Percentiles rank a stretch among this genome's conserved stretches.
phyloP scores from a whole-genome alignment of 2,113 vertebrate species.

The Bos javanicus region DNA sequence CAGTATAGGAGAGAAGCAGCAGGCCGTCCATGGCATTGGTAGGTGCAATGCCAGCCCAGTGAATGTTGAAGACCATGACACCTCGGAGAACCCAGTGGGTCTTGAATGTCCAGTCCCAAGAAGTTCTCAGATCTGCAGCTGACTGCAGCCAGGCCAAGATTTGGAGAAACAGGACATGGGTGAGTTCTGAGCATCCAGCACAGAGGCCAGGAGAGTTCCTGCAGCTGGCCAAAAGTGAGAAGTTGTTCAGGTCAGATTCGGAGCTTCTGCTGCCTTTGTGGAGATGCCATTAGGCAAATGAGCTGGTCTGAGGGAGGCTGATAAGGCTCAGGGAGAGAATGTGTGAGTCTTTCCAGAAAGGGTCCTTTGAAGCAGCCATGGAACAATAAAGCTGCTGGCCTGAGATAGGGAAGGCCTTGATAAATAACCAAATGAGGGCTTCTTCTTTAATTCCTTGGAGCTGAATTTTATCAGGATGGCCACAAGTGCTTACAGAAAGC shows the following conservation, averaged over 20 bases:
- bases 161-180: not conserved
- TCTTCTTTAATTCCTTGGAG: slow-evolving; percentile 39
- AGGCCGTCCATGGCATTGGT: rapidly evolving
- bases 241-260: not conserved
- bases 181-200: not conserved
- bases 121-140: not conserved
- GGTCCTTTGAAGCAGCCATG: slow-evolving; percentile 67
- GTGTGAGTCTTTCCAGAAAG: slow-evolving; percentile 50
- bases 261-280: not conserved
- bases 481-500: slow-evolving; percentile 45
- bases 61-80: not conserved
- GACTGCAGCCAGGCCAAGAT: not conserved
- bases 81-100: not conserved
- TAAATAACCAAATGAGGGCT: slow-evolving; percentile 60
- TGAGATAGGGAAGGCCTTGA: slow-evolving; percentile 65
- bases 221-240: not conserved
- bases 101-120: not conserved
- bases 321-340: slow-evolving; percentile 65
- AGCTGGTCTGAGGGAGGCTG: slow-evolving; percentile 57
- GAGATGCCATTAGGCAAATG: slow-evolving; percentile 66
- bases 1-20: not conserved
- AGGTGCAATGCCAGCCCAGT: not conserved
- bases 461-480: slow-evolving; percentile 47
- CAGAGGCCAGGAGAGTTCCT: not conserved
- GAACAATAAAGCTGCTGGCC: slow-evolving; percentile 56